phyloP scores from a whole-genome alignment of 2,113 vertebrate species.

The Phylloscopus trochiloides region DNA sequence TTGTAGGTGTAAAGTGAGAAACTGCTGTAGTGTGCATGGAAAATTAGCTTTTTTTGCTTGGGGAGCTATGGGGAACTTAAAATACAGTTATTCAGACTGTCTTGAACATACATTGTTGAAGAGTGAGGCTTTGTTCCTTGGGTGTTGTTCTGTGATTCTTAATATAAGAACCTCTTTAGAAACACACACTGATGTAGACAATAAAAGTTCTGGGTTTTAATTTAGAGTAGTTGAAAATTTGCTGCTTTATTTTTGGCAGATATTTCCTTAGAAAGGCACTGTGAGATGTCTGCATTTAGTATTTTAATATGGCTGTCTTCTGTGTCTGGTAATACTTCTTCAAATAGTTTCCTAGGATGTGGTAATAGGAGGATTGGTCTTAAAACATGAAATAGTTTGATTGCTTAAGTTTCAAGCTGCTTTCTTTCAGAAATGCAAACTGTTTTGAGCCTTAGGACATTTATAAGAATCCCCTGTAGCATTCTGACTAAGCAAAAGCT shows the following conservation, averaged over 20 bases:
- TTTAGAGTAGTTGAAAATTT: not conserved
- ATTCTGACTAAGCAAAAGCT: not conserved
- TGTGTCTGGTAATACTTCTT: not conserved
- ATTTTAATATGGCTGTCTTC: not conserved
- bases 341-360: not conserved
- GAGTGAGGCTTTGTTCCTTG: not conserved
- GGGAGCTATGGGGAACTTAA: not conserved
- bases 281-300: not conserved
- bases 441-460: not conserved
- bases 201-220: not conserved
- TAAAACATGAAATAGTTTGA: not conserved
- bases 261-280: not conserved
- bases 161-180: not conserved
- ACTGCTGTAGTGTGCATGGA: constrained; percentile 25
- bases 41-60: constrained; percentile 31
- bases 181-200: not conserved
- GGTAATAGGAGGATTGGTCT: not conserved
- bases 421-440: not conserved
- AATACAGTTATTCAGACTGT: not conserved
- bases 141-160: not conserved
- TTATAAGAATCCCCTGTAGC: not conserved
- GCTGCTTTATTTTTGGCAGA: not conserved
- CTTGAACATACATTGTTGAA: not conserved
- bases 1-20: constrained; percentile 60
- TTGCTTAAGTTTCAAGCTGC: not conserved